phyloP scores from a whole-genome alignment of 2,888 invertebrate species.

The Agriopis aurantiaria region DNA sequence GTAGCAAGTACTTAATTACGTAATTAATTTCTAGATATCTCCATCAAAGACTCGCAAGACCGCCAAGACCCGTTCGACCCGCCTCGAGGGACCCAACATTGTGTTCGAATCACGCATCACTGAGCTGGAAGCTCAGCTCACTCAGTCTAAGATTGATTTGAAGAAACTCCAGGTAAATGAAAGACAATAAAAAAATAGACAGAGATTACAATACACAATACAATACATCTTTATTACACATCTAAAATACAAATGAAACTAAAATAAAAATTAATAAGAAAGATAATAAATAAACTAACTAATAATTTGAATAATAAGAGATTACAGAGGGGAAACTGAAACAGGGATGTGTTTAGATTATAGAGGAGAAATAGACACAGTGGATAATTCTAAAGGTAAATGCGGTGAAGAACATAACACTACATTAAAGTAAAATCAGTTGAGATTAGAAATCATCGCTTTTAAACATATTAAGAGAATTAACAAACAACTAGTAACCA shows the following conservation, averaged over 20 bases:
- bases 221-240: too few relatives aligned
- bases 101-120: constrained; percentile 94
- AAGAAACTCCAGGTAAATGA: constrained; percentile 88
- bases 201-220: neutral
- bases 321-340: neutral
- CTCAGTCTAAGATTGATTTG: constrained; percentile 91
- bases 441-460: too few relatives aligned
- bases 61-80: constrained; percentile 64
- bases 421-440: too few relatives aligned
- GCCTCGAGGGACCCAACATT: constrained; percentile 91
- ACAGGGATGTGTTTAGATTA: too few relatives aligned
- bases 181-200: neutral
- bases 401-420: too few relatives aligned
- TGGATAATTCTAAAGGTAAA: too few relatives aligned
- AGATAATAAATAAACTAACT: too few relatives aligned
- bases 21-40: constrained; percentile 55
- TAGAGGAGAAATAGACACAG: neutral
- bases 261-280: too few relatives aligned
- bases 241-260: too few relatives aligned
- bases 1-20: neutral
- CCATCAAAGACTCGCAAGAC: constrained; percentile 71
- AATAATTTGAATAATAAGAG: too few relatives aligned
- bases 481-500: too few relatives aligned
- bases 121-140: constrained; percentile 93
- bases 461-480: too few relatives aligned